Percentiles rank a stretch among this genome's conserved stretches.
These are phyloP conservation scores for Aricia agestis DNA, from an alignment of 1,140 invertebrate species.

Conservation along the genomic window DNA sequence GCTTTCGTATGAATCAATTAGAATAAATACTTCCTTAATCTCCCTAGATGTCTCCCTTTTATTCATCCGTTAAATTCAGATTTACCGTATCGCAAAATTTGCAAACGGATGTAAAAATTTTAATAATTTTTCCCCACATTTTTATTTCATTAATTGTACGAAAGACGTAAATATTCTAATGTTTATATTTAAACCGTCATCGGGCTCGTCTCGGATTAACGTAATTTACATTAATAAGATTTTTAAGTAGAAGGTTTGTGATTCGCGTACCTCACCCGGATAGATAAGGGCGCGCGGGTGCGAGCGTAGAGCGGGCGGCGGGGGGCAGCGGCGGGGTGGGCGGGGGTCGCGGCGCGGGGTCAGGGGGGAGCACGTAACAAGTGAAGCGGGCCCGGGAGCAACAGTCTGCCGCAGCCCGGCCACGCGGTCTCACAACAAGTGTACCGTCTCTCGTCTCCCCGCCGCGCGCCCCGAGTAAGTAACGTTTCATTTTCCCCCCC, in stretches of 20 bases:
- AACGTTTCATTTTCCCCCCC: slow-evolving; percentile 49
- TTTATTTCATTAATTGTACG: background rate
- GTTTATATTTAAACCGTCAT: background rate
- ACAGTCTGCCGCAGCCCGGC: slow-evolving; percentile 73
- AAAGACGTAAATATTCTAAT: too few relatives aligned
- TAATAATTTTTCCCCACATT: background rate
- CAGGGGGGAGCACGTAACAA: slow-evolving; percentile 70
- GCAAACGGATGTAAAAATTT: background rate
- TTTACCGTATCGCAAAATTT: background rate
- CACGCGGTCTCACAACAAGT: slow-evolving; percentile 58
- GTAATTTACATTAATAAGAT: background rate
- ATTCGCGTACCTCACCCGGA: slow-evolving; percentile 17
- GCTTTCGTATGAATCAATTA: slow-evolving; percentile 6
- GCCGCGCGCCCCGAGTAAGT: slow-evolving; percentile 58
- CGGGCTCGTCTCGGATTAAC: background rate
- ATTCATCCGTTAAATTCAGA: background rate
- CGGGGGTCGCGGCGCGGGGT: slow-evolving; percentile 40
- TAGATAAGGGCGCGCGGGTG: slow-evolving; percentile 34
- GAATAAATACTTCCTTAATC: slow-evolving; percentile 1
- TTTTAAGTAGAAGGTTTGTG: background rate
- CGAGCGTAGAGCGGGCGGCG: slow-evolving; percentile 29
- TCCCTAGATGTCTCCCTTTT: background rate
- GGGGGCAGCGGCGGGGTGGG: slow-evolving; percentile 26
- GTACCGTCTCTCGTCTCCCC: slow-evolving; percentile 25
- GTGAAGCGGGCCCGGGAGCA: slow-evolving; percentile 72